A percentile compares a stretch with the other conserved stretches of the same genome.
phyloP scores from a whole-genome alignment of 2,113 vertebrate genomes.

The Oxyruncus cristatus region DNA sequence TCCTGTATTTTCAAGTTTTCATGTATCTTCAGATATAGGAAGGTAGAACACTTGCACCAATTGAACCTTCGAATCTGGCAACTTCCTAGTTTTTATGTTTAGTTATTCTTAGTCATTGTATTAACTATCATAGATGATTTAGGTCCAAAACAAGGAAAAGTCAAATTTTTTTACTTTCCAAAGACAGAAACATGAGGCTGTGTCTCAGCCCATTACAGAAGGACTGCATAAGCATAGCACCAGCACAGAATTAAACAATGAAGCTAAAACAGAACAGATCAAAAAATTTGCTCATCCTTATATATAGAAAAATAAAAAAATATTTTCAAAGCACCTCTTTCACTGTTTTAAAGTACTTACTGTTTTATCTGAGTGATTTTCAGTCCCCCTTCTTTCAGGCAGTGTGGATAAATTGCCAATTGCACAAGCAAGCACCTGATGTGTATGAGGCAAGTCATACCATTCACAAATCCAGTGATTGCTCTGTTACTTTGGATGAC shows the following conservation, averaged over 20 bases:
- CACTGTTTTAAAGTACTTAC: neutral
- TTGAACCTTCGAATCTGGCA: neutral
- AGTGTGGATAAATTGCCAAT: fast-evolving
- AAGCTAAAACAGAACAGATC: neutral
- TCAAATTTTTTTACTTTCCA: neutral
- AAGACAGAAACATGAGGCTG: neutral
- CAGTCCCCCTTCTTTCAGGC: neutral
- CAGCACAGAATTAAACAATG: neutral
- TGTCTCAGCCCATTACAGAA: neutral
- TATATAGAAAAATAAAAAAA: neutral
- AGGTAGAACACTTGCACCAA: neutral
- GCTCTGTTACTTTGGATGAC: neutral
- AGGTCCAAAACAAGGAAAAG: neutral
- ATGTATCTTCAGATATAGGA: neutral
- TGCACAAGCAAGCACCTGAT: neutral
- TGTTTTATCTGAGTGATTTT: neutral
- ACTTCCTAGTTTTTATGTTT: neutral
- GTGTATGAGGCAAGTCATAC: neutral
- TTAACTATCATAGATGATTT: neutral
- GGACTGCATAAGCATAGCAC: neutral
- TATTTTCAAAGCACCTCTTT: neutral
- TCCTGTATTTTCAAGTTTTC: neutral
- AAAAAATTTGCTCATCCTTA: neutral
- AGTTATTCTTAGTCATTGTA: neutral
- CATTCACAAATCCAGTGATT: neutral